Evolutionary conservation across 2,797 vertebrate genomes (phyloP).

Genomic region (Bradypodion pumilum): DNA sequence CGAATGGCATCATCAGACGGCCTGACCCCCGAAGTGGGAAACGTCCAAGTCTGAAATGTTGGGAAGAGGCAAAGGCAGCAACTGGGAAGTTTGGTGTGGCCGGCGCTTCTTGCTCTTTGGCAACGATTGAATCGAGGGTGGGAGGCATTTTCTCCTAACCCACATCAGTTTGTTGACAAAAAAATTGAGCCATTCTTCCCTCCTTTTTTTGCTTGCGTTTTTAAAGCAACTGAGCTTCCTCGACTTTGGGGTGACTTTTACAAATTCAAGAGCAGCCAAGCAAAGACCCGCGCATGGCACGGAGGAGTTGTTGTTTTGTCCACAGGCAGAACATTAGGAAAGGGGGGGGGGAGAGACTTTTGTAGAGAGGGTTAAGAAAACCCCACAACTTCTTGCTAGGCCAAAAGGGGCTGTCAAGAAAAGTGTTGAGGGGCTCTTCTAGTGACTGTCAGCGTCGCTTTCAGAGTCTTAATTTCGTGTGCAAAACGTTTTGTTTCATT

Average conservation of each 20-base stretch:
- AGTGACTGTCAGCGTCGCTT: rapidly evolving
- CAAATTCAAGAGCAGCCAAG: constrained; percentile 60
- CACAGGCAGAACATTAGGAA: background rate
- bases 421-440: background rate
- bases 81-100: too few relatives aligned
- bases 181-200: background rate
- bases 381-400: background rate
- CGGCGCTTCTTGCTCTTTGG: background rate
- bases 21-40: background rate
- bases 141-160: too few relatives aligned
- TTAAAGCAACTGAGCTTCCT: constrained; percentile 76
- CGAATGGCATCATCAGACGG: background rate
- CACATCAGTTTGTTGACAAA: background rate
- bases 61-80: background rate
- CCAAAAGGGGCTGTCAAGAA: background rate
- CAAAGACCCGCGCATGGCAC: constrained; percentile 26
- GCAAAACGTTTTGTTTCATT: constrained; percentile 21
- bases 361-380: background rate
- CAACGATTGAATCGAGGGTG: background rate
- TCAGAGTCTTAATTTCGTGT: background rate
- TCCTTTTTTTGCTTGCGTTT: background rate
- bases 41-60: background rate
- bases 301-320: background rate
- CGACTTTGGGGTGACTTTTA: constrained; percentile 70
- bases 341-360: too few relatives aligned